Evolutionary conservation across 2,113 vertebrate species (phyloP), one percentile per base, ranked within the genome.

Genomic region (Peromyscus polionotus): DNA sequence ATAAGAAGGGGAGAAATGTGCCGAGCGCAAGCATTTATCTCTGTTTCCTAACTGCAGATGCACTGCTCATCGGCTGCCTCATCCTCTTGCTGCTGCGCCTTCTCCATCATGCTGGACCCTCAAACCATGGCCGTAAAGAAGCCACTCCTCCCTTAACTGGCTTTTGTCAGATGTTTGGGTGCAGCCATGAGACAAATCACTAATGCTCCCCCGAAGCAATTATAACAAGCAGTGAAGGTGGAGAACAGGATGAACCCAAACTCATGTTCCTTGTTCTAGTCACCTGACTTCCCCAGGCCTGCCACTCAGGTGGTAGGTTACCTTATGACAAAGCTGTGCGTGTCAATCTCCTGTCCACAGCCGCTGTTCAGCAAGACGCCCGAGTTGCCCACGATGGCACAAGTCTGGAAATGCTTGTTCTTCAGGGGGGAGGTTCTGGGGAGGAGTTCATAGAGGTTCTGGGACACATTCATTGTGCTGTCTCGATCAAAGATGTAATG

Each of bases 401-500:
- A 99, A 33, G 98, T 98, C 95, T 98, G 98, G 98, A 99, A 99
- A 96, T 99, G 99, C 81, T 99, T 99, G 97, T 99, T 99, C 98
- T 99, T 99, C 98, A 99, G 98, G 0, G 99, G 99, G 0, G 99
- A 99, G 1, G 98, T 98, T 1, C 99, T 98, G 48, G 99, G 99
- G 77, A 99, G 97, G n/a, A 99, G 99, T 90, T 99, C 99, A 0
- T 99, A 99, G 87, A 99, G 99, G 98, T 99, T 99, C 96, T 99
- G 99, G 0, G 99, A 99, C 88, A 99, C 99, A 4, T 99, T 99
- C 98, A 99, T 99, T 51, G 99, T 99, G 99, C 99, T 99, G 98
- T 99, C 99, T 89, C 99, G 98, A 98, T 99, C 99, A 92, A 99
- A 99, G 67, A 99, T 99, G 0, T 99, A 99, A 98, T 99, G 99